Conservation (phyloP, 35 echinoderm and acorn worm genomes). For the Nesometra sesokonis region DNA sequence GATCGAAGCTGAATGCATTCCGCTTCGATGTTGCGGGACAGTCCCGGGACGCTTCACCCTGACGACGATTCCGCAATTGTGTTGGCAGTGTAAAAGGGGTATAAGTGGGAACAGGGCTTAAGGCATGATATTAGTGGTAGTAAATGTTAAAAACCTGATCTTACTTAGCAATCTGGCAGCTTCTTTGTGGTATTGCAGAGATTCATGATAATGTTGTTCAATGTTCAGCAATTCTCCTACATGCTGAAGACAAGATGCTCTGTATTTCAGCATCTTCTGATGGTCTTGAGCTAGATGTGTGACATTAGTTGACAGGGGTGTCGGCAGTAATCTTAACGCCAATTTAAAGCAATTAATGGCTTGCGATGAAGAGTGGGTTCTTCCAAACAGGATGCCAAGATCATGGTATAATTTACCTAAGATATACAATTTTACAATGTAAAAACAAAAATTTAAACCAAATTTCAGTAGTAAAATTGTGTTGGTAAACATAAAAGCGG, state of each 20-base stretch:
- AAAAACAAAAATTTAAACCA: too few relatives aligned
- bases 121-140: neutral
- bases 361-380: too few relatives aligned
- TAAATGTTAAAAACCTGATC: too few relatives aligned
- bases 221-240: neutral
- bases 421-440: too few relatives aligned
- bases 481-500: too few relatives aligned
- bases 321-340: neutral
- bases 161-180: neutral
- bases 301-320: neutral
- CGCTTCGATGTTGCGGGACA: too few relatives aligned
- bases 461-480: too few relatives aligned
- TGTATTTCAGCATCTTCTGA: neutral
- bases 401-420: slow-evolving; percentile 10
- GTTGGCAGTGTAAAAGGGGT: too few relatives aligned
- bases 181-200: neutral
- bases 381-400: neutral
- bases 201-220: neutral
- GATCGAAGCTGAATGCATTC: too few relatives aligned
- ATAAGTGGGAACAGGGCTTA: too few relatives aligned
- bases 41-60: too few relatives aligned
- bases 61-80: too few relatives aligned
- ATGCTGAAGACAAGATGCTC: neutral
- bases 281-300: neutral
- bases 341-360: neutral